These are phyloP conservation scores for Falco columbarius DNA, from an alignment of 2,797 vertebrate genomes.

Conservation along the genomic window DNA sequence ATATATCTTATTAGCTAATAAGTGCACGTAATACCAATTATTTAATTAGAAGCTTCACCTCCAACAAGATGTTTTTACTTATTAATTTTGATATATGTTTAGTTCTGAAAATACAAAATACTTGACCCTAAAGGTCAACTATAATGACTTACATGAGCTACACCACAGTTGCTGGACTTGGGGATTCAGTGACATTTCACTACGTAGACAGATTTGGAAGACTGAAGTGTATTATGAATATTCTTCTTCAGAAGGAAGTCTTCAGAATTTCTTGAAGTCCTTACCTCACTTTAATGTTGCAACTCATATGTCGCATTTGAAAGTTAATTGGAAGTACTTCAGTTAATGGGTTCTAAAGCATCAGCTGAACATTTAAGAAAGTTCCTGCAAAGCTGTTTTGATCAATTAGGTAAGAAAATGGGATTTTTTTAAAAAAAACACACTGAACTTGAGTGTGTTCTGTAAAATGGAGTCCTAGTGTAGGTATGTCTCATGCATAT, in stretches of 20 bases:
- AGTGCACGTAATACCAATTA: neutral
- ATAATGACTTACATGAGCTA: neutral
- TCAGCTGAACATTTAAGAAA: neutral
- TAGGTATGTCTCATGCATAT: neutral
- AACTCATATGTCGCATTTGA: neutral
- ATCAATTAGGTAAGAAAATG: neutral
- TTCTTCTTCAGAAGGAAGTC: neutral
- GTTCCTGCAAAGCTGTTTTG: neutral
- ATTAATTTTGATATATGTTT: neutral
- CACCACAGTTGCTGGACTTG: neutral
- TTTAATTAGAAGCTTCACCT: slow-evolving; percentile 1
- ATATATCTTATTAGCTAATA: neutral
- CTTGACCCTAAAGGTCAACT: neutral
- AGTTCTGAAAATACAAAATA: neutral
- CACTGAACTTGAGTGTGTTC: neutral
- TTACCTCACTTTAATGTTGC: neutral
- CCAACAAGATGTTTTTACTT: neutral
- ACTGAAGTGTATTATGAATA: neutral
- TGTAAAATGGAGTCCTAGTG: neutral
- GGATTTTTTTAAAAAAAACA: neutral
- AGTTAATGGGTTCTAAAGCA: neutral
- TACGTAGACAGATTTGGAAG: neutral
- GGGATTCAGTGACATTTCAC: neutral
- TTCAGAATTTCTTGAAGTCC: neutral
- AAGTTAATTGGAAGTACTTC: neutral